Conservation (phyloP, 2,888 invertebrate genomes). For the Agrilus cyanescens region DNA sequence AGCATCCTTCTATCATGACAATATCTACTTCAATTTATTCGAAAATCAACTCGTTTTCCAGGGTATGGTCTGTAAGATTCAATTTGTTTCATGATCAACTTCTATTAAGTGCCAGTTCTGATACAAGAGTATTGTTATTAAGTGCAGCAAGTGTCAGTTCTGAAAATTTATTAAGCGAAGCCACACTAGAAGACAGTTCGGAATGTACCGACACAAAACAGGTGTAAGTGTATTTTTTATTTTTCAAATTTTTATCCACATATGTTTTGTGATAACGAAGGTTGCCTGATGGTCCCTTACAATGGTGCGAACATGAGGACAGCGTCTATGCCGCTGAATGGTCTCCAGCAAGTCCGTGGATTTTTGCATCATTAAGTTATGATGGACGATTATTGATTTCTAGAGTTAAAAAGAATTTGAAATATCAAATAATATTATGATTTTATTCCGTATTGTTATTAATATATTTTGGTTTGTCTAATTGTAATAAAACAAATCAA, state of each 20-base stretch:
- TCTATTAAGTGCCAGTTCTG: slow-evolving; percentile 86
- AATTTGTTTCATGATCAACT: slow-evolving; percentile 97
- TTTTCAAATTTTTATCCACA: neutral
- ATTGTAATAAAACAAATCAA: too few relatives aligned
- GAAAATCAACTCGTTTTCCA: slow-evolving; percentile 24
- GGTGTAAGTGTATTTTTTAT: slow-evolving; percentile 30
- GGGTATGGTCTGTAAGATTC: slow-evolving; percentile 90
- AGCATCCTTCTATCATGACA: too few relatives aligned
- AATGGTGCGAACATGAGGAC: slow-evolving; percentile 94
- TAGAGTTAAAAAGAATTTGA: slow-evolving; percentile 84
- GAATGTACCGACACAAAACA: slow-evolving; percentile 39
- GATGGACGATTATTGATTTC: slow-evolving; percentile 92
- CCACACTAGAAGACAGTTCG: slow-evolving; percentile 35
- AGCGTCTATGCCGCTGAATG: slow-evolving; percentile 96
- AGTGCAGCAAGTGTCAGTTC: slow-evolving; percentile 81
- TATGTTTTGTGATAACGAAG: slow-evolving; percentile 30
- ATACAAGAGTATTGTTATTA: slow-evolving; percentile 81
- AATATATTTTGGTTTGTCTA: too few relatives aligned
- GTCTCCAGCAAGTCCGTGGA: slow-evolving; percentile 97
- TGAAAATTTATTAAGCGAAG: slow-evolving; percentile 50
- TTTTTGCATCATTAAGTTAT: slow-evolving; percentile 96
- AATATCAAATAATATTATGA: slow-evolving; percentile 82
- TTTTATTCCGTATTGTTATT: slow-evolving; percentile 2
- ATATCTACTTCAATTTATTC: too few relatives aligned
- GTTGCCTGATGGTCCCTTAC: slow-evolving; percentile 76